phyloP scores from a whole-genome alignment of 2,888 invertebrate genomes.

The Chrysotoxum bicinctum region DNA sequence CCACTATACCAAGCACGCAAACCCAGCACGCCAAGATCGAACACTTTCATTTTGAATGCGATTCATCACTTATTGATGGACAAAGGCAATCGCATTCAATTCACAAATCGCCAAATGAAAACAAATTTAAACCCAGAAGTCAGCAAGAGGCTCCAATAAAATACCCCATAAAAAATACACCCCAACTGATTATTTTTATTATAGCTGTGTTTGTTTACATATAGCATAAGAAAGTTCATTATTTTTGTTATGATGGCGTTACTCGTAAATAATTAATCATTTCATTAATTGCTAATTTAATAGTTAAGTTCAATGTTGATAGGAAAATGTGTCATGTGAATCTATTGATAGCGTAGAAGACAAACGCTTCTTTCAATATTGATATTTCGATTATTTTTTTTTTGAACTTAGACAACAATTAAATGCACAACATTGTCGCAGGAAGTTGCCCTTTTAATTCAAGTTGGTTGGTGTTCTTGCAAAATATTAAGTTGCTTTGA shows the following conservation, averaged over 20 bases:
- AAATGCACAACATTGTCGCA: not conserved
- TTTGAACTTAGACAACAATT: not conserved
- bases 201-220: not conserved
- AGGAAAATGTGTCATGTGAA: constrained; percentile 42
- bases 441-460: not conserved
- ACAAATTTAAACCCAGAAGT: constrained; percentile 12
- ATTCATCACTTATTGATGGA: constrained; percentile 34
- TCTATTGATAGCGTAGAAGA: not conserved
- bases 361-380: not conserved
- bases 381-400: not conserved
- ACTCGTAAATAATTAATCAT: constrained; percentile 56
- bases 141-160: not conserved
- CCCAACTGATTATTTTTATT: constrained; percentile 3
- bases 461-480: too few relatives aligned
- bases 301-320: constrained; percentile 28
- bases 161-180: not conserved
- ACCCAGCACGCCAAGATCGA: not conserved
- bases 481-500: too few relatives aligned
- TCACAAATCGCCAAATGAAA: constrained; percentile 49
- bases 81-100: constrained; percentile 31
- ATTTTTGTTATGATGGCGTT: constrained; percentile 55
- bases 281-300: constrained; percentile 42
- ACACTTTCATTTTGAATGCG: constrained; percentile 30
- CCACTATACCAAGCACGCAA: not conserved
- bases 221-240: constrained; percentile 44